These are phyloP conservation scores for Cancer borealis DNA, from an alignment of 2,888 invertebrate species.

Conservation along the genomic window DNA sequence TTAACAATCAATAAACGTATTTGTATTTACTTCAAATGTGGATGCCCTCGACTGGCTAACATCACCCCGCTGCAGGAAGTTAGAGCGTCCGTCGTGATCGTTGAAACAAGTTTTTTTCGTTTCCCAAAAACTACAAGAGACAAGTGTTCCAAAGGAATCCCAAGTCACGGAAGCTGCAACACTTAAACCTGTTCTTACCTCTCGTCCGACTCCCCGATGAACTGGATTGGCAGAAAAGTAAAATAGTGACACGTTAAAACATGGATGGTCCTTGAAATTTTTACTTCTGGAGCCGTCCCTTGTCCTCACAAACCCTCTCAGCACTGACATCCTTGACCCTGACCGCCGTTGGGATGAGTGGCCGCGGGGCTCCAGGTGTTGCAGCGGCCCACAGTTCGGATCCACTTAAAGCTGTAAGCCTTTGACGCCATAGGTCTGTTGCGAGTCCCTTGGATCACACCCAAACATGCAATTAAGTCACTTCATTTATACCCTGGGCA, in stretches of 20 bases:
- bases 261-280: not conserved
- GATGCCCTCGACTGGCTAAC: not conserved
- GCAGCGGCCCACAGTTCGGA: not conserved
- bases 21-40: not conserved
- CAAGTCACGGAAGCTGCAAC: not conserved
- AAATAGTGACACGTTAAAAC: not conserved
- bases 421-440: not conserved
- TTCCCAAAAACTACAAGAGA: not conserved
- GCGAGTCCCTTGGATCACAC: not conserved
- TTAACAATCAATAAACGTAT: not conserved
- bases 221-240: not conserved
- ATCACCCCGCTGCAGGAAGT: not conserved
- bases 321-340: slow-evolving; percentile 7
- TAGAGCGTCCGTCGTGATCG: not conserved
- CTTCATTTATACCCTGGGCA: not conserved
- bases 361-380: not conserved
- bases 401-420: slow-evolving; percentile 31
- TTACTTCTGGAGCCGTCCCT: not conserved
- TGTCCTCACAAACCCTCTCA: not conserved
- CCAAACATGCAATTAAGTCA: slow-evolving; percentile 9
- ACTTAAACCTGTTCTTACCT: not conserved
- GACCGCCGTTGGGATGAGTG: not conserved
- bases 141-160: not conserved
- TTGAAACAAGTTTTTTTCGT: not conserved
- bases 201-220: not conserved